These are phyloP conservation scores for Phaenicophaeus curvirostris DNA, from an alignment of 2,797 vertebrate genomes.

Conservation along the genomic window DNA sequence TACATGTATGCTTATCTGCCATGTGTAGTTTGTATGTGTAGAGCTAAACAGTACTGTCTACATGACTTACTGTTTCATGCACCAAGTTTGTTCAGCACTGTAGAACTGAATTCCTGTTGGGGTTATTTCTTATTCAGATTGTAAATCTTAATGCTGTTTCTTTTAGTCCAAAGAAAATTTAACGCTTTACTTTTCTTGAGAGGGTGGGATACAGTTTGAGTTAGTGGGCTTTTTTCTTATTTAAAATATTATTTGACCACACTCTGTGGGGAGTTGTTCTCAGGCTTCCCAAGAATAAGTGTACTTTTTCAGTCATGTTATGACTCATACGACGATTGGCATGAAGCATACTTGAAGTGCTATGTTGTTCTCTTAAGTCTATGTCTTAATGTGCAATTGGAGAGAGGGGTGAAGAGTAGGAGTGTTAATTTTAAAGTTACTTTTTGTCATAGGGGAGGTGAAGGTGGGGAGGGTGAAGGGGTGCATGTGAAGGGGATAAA, in stretches of 20 bases:
- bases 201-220: not conserved
- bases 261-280: conserved; percentile 72
- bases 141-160: conserved; percentile 75
- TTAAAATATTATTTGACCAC: conserved; percentile 67
- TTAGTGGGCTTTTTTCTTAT: conserved; percentile 29
- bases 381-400: conserved; percentile 78
- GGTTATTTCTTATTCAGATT: conserved; percentile 73
- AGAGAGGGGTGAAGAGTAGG: not conserved
- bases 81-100: conserved; percentile 69
- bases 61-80: conserved; percentile 65
- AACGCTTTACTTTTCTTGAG: conserved; percentile 64
- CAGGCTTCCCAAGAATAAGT: conserved; percentile 76
- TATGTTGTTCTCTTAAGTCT: conserved; percentile 69
- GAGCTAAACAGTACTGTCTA: conserved; percentile 63
- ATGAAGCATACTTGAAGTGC: conserved; percentile 79
- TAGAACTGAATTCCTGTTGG: conserved; percentile 69
- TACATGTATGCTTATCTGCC: conserved; percentile 60
- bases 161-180: conserved; percentile 87
- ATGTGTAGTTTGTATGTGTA: conserved; percentile 68
- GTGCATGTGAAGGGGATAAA: conserved; percentile 68
- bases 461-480: conserved; percentile 16
- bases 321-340: conserved; percentile 78
- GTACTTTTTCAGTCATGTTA: conserved; percentile 80
- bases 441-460: conserved; percentile 60
- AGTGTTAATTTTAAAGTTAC: conserved; percentile 44